Percentiles rank a stretch among this genome's conserved stretches.
phyloP scores from a whole-genome alignment of 2,797 vertebrate genomes.

The Notolepis coatsorum region DNA sequence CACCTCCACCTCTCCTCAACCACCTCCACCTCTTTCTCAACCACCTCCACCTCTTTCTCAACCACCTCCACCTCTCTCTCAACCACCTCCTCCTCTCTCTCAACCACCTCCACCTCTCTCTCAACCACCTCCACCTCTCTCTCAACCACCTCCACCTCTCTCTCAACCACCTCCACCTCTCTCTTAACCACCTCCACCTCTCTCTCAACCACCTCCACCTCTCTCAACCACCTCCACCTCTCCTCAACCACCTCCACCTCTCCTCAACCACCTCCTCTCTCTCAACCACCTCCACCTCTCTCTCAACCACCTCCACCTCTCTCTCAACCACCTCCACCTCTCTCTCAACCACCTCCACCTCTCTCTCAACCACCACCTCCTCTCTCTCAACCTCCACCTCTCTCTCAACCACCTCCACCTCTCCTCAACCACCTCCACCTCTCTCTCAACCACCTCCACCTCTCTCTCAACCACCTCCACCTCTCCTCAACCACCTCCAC shows the following conservation, averaged over 20 bases:
- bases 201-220: background rate
- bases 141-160: conserved; percentile 2
- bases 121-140: background rate
- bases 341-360: conserved; percentile 3
- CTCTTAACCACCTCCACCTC: conserved; percentile 3
- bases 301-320: background rate
- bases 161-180: conserved; percentile 18
- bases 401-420: background rate
- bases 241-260: conserved; percentile 21
- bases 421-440: conserved; percentile 23
- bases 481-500: background rate
- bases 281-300: background rate
- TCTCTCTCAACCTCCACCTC: too few species aligned
- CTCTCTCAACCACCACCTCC: background rate
- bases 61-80: conserved; percentile 27
- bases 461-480: background rate
- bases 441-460: background rate
- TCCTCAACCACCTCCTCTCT: background rate
- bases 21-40: background rate
- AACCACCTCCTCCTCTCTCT: too few species aligned
- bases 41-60: conserved; percentile 1
- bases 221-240: background rate
- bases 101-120: background rate
- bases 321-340: conserved; percentile 17
- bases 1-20: background rate